Evolutionary conservation across 1,140 invertebrate genomes (phyloP).

Genomic region (Augochlora pura): DNA sequence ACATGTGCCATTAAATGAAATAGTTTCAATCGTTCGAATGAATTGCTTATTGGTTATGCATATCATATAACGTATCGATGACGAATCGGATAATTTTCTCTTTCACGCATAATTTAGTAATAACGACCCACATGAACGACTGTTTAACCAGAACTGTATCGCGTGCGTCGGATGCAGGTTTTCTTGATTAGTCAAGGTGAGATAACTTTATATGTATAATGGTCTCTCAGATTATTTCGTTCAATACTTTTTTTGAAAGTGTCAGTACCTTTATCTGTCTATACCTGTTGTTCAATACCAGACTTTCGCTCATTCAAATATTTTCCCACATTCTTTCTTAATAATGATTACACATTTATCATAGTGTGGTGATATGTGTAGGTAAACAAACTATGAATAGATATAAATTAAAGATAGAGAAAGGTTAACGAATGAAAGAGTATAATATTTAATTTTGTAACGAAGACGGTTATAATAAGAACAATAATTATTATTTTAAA

Average conservation of each 20-base stretch:
- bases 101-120: slow-evolving; percentile 53
- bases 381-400: no score
- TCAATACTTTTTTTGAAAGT: background rate
- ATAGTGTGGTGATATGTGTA: no score
- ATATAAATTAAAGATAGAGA: no score
- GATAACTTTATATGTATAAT: background rate
- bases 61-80: slow-evolving; percentile 13
- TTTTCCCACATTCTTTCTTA: no score
- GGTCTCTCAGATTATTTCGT: background rate
- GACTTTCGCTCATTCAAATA: background rate
- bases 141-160: slow-evolving; percentile 29
- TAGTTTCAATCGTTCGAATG: background rate
- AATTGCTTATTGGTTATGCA: background rate
- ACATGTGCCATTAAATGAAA: background rate
- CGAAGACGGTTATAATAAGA: no score
- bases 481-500: no score
- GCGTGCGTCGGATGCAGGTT: slow-evolving; percentile 35
- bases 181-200: slow-evolving; percentile 21
- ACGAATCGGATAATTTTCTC: slow-evolving; percentile 5
- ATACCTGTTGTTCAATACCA: background rate
- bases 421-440: no score
- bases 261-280: no score
- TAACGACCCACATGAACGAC: slow-evolving; percentile 48
- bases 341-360: no score
- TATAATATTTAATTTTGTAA: no score